Conservation (phyloP, 2,888 invertebrate species). For the Cerastis rubricosa region DNA sequence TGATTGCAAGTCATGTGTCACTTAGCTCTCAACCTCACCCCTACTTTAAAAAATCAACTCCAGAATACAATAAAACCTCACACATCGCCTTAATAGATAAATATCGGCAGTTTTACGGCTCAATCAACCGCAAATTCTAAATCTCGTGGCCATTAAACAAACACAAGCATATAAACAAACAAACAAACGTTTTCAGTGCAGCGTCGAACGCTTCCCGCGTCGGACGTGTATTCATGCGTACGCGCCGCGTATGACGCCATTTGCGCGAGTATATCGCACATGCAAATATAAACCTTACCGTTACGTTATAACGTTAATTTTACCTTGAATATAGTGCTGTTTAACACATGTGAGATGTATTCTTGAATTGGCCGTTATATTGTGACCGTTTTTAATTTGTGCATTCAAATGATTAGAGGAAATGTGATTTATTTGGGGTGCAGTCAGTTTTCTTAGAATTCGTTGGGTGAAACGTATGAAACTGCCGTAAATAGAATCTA, state of each 20-base stretch:
- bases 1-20: not conserved
- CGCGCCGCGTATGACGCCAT: conserved; percentile 67
- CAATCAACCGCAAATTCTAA: conserved; percentile 66
- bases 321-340: conserved; percentile 53
- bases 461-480: conserved; percentile 47
- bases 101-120: conserved; percentile 65
- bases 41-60: not conserved
- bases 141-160: conserved; percentile 65
- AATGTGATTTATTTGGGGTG: conserved; percentile 61
- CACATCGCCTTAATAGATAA: conserved; percentile 60
- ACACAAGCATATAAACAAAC: conserved; percentile 70
- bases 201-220: conserved; percentile 68
- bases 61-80: conserved; percentile 38
- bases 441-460: conserved; percentile 59
- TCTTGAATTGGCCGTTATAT: conserved; percentile 59
- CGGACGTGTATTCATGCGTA: conserved; percentile 64
- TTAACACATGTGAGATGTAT: conserved; percentile 65
- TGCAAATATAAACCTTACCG: conserved; percentile 42
- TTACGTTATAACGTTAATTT: conserved; percentile 59
- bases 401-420: conserved; percentile 64
- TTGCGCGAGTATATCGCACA: conserved; percentile 42
- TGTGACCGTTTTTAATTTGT: conserved; percentile 74
- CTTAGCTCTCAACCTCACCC: not conserved
- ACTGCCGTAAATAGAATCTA: conserved; percentile 54
- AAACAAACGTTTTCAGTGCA: conserved; percentile 74